Base-by-base conservation (phyloP, 2,888 invertebrate genomes). In the Trichopria drosophilae region DNA sequence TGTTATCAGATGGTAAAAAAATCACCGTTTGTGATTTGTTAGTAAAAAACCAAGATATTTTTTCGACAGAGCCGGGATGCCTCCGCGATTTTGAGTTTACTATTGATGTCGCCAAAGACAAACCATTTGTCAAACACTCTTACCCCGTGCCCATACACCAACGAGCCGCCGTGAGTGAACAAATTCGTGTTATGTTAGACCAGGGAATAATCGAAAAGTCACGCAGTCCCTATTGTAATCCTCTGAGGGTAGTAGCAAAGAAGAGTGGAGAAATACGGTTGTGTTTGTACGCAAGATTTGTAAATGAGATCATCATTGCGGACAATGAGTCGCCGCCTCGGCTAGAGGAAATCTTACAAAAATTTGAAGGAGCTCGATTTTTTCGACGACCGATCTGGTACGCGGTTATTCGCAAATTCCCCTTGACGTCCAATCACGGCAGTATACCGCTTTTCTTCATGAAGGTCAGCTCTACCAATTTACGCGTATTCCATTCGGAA, bases 211-310 rank as follows among this genome's bases (percentile, higher is more conserved):
- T 31, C 2, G 31, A 31, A 31, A 3, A 2, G 6, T 31, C 31
- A 4, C 6, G 16, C 16, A 31, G 31, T 7, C 15, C 13, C 16
- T n/a, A n/a, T n/a, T n/a, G n/a, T n/a, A 36, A 36, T 22, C 36
- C 35, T 5, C 20, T 35, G 18, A 13, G 19, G 5, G 10, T 35
- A 18, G 35, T 35, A 3, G 20, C 5, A 32, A 68, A 69, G 46
- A 65, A 67, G 19, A 62, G 63, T 1, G 36, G 58, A 6, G 50
- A 65, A 1, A 6, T 35, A 5, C 51, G 69, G 6, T 54, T 69
- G n/a, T 65, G 68, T 48, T 45, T 69, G 18, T 68, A 71, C 51
- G 69, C 69, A 1, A 29, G 69, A 10, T 56, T 53, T 42, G 32
- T 69, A 5, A 70, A 71, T 53, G 55, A 54, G 4, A 28, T 53